Base-by-base conservation (phyloP, 2,888 invertebrate species). In the Coelopa pilipes region DNA sequence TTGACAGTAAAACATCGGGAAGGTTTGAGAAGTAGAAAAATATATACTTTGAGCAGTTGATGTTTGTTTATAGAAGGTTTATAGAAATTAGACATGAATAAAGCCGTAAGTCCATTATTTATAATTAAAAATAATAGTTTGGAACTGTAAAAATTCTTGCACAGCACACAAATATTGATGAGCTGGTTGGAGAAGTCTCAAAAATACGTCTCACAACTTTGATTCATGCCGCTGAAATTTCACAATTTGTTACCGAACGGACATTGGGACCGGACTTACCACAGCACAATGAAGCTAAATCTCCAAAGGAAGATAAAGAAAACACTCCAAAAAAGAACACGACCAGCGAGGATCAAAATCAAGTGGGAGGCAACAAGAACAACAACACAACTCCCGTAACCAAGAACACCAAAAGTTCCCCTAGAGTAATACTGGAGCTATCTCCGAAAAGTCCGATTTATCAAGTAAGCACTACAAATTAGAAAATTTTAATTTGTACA, bases 211-310 rank as follows among this genome's bases (percentile, higher is more conserved):
- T 80, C 13, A 71, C 74, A 24, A 77, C 80, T 10, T 70, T 82
- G n/a, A 76, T 77, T 69, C 81, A 80, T 76, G 82, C 82, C 9
- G 80, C 79, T 0, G 80, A 81, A 78, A 81, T 82, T 49, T 81
- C 81, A 1, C 79, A 79, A 1, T 76, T 78, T 10, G 78, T 81
- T 13, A 81, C 80, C n/a, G 81, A 81, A 45, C 81, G 85, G 0
- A 81, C 84, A 3, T 74, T 86, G 21, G 85, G 86, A 0, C 79
- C 82, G 0, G 85, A 86, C 60, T 75, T 77, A 50, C 70, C 70
- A 10, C 62, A 63, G 17, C 17, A 24, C 24, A n/a, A 10, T 49
- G 10, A n/a, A 17, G 15, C 47, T 24, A 15, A 46, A 46, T 46
- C 17, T 11, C 13, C 60, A 1, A 11, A 59, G 0, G 34, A 34